A percentile compares a stretch with the other conserved stretches of the same genome.
Conservation (phyloP, 2,888 invertebrate genomes). For the Hydriomena furcata region DNA sequence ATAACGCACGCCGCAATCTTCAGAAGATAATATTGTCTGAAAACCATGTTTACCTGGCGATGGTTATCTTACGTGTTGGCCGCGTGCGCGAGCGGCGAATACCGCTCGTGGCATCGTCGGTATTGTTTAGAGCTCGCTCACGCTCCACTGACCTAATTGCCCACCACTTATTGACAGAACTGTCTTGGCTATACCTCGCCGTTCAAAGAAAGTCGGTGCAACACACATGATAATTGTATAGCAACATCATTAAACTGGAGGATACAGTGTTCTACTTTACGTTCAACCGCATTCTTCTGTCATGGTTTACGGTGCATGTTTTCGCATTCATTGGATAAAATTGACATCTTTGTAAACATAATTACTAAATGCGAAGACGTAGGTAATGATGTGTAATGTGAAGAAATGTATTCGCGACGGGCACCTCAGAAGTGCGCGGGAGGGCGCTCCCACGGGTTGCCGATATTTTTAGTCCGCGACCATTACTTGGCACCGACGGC, state of each 20-base stretch:
- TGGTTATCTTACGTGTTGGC: slow-evolving; percentile 48
- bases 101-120: slow-evolving; percentile 34
- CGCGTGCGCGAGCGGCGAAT: slow-evolving; percentile 41
- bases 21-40: slow-evolving; percentile 20
- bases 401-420: slow-evolving; percentile 77
- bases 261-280: slow-evolving; percentile 7
- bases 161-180: slow-evolving; percentile 75
- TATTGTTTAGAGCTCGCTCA: slow-evolving; percentile 67
- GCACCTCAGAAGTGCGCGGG: slow-evolving; percentile 78
- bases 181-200: slow-evolving; percentile 71
- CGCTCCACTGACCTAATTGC: slow-evolving; percentile 79
- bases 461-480: slow-evolving; percentile 87
- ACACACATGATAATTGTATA: slow-evolving; percentile 20
- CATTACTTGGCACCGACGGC: slow-evolving; percentile 86
- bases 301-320: slow-evolving; percentile 9
- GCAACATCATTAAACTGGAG: slow-evolving; percentile 15
- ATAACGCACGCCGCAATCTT: slow-evolving; percentile 39
- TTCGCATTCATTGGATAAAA: slow-evolving; percentile 4
- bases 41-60: slow-evolving; percentile 37
- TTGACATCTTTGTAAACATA: slow-evolving; percentile 16
- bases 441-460: slow-evolving; percentile 84
- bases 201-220: slow-evolving; percentile 44
- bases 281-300: slow-evolving; percentile 11
- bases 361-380: slow-evolving; percentile 42
- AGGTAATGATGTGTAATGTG: slow-evolving; percentile 61